phyloP scores from a whole-genome alignment of 2,797 vertebrate species.

The Darevskia nairensis region DNA sequence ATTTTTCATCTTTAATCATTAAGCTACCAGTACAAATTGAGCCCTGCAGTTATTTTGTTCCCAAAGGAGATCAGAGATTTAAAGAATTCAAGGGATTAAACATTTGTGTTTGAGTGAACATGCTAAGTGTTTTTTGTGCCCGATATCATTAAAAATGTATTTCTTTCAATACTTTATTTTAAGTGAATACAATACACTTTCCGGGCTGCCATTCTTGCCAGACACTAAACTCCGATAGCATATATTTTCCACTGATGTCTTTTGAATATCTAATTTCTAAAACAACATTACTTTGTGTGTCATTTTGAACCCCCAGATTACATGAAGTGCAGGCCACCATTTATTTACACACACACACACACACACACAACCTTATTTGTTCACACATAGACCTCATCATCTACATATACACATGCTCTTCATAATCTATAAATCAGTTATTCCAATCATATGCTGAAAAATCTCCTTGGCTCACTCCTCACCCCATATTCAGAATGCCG shows the following conservation, averaged over 20 bases:
- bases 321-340: too few species aligned
- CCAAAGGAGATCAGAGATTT: slow-evolving; percentile 82
- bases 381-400: neutral
- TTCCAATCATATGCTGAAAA: neutral
- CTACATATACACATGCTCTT: too few species aligned
- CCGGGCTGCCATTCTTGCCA: slow-evolving; percentile 52
- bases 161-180: slow-evolving; percentile 74
- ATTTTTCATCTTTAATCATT: slow-evolving; percentile 88
- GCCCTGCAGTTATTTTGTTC: slow-evolving; percentile 83
- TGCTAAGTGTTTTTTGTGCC: slow-evolving; percentile 78
- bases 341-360: too few species aligned
- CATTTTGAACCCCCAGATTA: slow-evolving; percentile 15
- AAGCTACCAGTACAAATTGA: slow-evolving; percentile 87
- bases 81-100: slow-evolving; percentile 85
- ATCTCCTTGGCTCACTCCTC: neutral
- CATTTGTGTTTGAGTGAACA: slow-evolving; percentile 84
- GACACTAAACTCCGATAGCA: slow-evolving; percentile 25
- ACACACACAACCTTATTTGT: neutral
- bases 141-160: slow-evolving; percentile 79
- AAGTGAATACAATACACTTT: slow-evolving; percentile 45
- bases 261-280: slow-evolving; percentile 32
- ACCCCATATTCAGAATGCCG: neutral
- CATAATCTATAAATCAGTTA: neutral
- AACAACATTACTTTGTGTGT: neutral
- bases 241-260: slow-evolving; percentile 22